Conservation (phyloP, 1,140 invertebrate species). For the Pomacea maculata region DNA sequence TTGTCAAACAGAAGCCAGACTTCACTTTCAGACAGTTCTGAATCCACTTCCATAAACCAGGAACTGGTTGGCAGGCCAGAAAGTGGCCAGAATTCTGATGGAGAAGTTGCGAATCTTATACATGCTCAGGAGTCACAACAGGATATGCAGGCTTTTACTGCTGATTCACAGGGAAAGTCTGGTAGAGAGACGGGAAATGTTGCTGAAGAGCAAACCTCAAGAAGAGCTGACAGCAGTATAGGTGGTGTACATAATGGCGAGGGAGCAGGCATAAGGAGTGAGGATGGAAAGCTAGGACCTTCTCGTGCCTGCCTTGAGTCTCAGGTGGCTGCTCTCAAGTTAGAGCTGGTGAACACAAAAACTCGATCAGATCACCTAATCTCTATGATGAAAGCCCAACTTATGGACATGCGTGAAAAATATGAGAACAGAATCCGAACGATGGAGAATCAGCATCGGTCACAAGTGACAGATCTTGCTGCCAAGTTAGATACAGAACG, state of each 20-base stretch:
- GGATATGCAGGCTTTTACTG: too few species aligned
- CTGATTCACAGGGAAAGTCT: too few species aligned
- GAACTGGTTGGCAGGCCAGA: too few species aligned
- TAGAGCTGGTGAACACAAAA: constrained; percentile 24
- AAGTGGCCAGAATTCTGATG: too few species aligned
- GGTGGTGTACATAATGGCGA: background rate
- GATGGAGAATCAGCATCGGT: constrained; percentile 27
- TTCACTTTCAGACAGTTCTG: background rate
- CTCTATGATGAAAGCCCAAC: constrained; percentile 30
- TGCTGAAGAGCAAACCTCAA: too few species aligned
- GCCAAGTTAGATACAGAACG: constrained; percentile 35
- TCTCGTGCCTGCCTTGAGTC: constrained; percentile 9
- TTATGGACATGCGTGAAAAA: constrained; percentile 28
- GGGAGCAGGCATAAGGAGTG: background rate
- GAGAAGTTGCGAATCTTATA: too few species aligned
- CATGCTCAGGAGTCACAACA: too few species aligned
- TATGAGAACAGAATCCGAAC: constrained; percentile 35
- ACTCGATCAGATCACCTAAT: constrained; percentile 27
- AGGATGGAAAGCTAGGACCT: constrained; percentile 1
- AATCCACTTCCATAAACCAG: too few species aligned
- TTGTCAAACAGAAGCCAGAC: too few species aligned
- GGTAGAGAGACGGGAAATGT: too few species aligned
- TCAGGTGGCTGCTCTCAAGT: constrained; percentile 22
- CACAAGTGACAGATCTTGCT: constrained; percentile 28
- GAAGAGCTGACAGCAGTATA: too few species aligned